A percentile compares a stretch with the other conserved stretches of the same genome.
Conservation (phyloP, 2,888 invertebrate species). For the Drosophila meridiana region DNA sequence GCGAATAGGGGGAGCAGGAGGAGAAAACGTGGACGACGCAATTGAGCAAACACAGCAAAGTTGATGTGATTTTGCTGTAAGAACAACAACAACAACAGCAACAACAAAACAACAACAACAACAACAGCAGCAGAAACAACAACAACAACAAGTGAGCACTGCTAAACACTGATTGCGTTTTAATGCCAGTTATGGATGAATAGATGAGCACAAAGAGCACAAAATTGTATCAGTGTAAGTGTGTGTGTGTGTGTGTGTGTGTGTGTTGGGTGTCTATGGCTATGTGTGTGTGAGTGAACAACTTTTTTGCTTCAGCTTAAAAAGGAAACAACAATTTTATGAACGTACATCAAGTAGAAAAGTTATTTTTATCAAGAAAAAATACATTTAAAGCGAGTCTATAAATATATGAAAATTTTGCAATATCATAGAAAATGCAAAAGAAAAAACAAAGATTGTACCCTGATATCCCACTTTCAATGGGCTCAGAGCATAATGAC, state of each 20-base stretch:
- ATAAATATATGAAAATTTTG: background rate
- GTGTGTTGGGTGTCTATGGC: background rate
- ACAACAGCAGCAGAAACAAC: slow-evolving; percentile 38
- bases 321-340: slow-evolving; percentile 1
- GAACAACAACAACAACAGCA: background rate
- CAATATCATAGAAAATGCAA: background rate
- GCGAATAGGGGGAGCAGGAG: background rate
- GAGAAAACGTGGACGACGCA: slow-evolving; percentile 43
- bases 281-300: background rate
- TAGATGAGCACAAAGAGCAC: slow-evolving; percentile 43
- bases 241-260: background rate
- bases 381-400: background rate
- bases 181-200: slow-evolving; percentile 74
- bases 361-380: slow-evolving; percentile 2
- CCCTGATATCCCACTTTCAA: too few species aligned
- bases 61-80: slow-evolving; percentile 74
- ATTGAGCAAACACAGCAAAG: slow-evolving; percentile 61
- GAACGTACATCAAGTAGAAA: slow-evolving; percentile 1
- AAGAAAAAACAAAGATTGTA: background rate
- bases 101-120: too few species aligned
- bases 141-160: slow-evolving; percentile 37
- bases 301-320: slow-evolving; percentile 4
- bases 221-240: background rate
- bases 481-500: background rate
- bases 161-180: slow-evolving; percentile 77